Conservation (phyloP, 2,797 vertebrate species). For the Pangasius krempfi region DNA sequence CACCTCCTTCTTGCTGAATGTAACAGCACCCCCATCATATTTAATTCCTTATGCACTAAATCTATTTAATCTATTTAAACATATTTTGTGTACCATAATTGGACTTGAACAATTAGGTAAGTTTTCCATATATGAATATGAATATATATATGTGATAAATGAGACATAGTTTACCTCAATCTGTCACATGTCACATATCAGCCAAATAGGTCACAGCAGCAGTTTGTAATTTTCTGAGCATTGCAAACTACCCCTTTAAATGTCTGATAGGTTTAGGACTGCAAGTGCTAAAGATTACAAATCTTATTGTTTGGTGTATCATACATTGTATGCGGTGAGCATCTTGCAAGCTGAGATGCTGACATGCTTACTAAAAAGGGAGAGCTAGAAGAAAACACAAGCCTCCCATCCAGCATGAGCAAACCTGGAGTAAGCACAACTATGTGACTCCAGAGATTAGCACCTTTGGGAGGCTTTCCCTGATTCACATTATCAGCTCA, state of each 20-base stretch:
- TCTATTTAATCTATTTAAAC: too few relatives aligned
- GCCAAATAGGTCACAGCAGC: background rate
- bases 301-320: background rate
- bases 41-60: background rate
- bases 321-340: background rate
- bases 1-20: background rate
- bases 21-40: background rate
- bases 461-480: background rate
- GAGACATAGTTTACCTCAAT: background rate
- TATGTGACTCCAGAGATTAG: background rate
- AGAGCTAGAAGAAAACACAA: background rate
- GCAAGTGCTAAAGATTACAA: background rate
- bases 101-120: background rate
- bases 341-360: background rate
- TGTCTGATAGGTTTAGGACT: background rate
- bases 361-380: background rate
- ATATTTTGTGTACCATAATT: background rate
- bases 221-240: background rate
- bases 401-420: background rate
- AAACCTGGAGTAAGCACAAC: too few relatives aligned
- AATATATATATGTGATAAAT: background rate
- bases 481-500: slow-evolving; percentile 11
- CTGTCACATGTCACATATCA: background rate
- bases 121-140: background rate
- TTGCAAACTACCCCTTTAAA: background rate